Evolutionary conservation across 1,140 invertebrate genomes (phyloP), one percentile per base, ranked within the genome.

Genomic region (Listronotus oregonensis): DNA sequence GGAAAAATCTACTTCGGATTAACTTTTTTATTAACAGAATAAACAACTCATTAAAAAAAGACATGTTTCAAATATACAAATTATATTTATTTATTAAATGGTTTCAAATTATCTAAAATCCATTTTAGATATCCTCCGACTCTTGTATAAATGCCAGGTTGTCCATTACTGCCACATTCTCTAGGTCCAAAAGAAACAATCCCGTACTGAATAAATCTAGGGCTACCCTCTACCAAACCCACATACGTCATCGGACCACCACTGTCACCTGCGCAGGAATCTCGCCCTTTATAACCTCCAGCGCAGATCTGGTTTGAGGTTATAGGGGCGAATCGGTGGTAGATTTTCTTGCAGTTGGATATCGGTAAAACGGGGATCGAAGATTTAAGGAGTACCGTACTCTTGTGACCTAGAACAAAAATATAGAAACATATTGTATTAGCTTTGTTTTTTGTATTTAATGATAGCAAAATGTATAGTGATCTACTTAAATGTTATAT

Each of bases 201-300:
- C 5, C 73, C 73, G 43, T 74, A 71, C 55, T 76, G 73, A 18
- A 77, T 66, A 44, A 68, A 75, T 62, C 72, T 52, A 1, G 68
- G 56, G 3, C 39, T 54, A 1, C 66, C 61, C 14, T 72, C 50
- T 31, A 72, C 55, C 10, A 51, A 21, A 11, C 61, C 68, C 9
- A 71, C 50, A 21, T 67, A 64, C 81, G 85, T 84, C 15, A 86
- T 67, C 1, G 85, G 83, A 9, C 86, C 86, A 18, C 86, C 85
- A 42, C 85, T 86, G 70, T 87, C 86, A 0, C 85, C 85, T 15
- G 75, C 70, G 67, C 85, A 86, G 0, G 83, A 80, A 67, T 85
- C 83, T 39, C 77, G 73, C 0, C 79, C 77, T 1, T 71, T 56
- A 6, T 57, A 70, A 4, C 80, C 82, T 0, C 82, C 83, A 0